Evolutionary conservation across 2,888 invertebrate species (phyloP).

Genomic region (Noctua pronuba): DNA sequence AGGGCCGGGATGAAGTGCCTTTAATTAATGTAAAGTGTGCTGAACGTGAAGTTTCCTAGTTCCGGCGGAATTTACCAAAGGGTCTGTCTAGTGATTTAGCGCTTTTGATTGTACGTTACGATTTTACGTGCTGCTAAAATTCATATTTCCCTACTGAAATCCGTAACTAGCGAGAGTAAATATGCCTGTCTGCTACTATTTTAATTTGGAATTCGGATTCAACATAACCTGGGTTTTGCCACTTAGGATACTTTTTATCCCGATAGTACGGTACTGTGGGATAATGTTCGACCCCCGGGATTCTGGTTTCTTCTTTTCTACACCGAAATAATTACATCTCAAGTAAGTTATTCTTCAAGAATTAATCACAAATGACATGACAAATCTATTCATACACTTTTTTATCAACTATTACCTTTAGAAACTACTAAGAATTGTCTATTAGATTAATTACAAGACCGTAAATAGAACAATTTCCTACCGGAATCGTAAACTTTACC

Average conservation of each 20-base stretch:
- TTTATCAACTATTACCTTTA: constrained; percentile 6
- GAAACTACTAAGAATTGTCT: constrained; percentile 23
- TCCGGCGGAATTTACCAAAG: constrained; percentile 40
- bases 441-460: constrained; percentile 4
- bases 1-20: constrained; percentile 28
- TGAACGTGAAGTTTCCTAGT: constrained; percentile 48
- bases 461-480: constrained; percentile 35
- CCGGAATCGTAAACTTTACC: constrained; percentile 44
- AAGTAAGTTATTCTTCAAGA: neutral
- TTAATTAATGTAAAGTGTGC: constrained; percentile 47
- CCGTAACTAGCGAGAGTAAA: neutral
- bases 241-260: neutral
- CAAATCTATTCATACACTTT: neutral
- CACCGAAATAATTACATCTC: neutral
- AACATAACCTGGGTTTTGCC: neutral
- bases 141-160: neutral
- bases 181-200: neutral
- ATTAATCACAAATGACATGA: neutral
- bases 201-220: neutral
- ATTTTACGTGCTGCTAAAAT: neutral
- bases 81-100: neutral
- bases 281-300: neutral
- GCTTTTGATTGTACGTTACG: neutral
- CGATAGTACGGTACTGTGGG: neutral
- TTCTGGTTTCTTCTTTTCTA: neutral